Percentiles rank a stretch among this genome's conserved stretches.
phyloP scores from a whole-genome alignment of 2,113 vertebrate genomes.

The Atrichornis clamosus region DNA sequence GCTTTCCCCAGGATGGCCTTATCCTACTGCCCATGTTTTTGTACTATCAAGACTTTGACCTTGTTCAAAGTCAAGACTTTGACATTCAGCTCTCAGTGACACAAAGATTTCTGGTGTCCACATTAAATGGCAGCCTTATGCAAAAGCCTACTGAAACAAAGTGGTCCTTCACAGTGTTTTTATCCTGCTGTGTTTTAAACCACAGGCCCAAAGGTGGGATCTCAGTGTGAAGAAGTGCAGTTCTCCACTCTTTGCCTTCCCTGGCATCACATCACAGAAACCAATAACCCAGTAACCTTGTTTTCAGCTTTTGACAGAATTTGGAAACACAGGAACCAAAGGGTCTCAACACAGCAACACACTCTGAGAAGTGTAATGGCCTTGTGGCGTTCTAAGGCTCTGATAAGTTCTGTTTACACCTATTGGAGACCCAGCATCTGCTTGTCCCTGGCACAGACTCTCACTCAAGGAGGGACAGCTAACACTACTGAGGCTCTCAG shows the following conservation, averaged over 20 bases:
- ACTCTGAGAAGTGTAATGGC: not conserved
- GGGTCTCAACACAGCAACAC: not conserved
- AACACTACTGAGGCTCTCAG: not conserved
- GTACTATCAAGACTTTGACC: not conserved
- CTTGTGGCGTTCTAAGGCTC: not conserved
- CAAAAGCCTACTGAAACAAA: not conserved
- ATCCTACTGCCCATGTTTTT: not conserved
- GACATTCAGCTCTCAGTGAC: not conserved
- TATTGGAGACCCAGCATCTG: not conserved
- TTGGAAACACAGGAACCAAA: not conserved
- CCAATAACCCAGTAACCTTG: not conserved
- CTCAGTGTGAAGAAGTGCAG: accelerated
- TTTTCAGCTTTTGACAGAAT: not conserved
- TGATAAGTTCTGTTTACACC: not conserved
- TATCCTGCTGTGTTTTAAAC: not conserved
- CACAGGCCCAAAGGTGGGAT: not conserved
- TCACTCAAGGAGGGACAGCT: not conserved
- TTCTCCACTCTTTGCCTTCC: not conserved
- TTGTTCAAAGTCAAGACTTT: not conserved
- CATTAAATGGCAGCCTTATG: not conserved
- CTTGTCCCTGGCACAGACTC: not conserved
- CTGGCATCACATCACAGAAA: not conserved
- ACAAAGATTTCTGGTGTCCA: not conserved
- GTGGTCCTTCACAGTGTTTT: too few relatives aligned
- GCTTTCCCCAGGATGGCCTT: not conserved